Evolutionary conservation across 2,113 vertebrate species (phyloP).

Genomic region (Tachycineta bicolor): DNA sequence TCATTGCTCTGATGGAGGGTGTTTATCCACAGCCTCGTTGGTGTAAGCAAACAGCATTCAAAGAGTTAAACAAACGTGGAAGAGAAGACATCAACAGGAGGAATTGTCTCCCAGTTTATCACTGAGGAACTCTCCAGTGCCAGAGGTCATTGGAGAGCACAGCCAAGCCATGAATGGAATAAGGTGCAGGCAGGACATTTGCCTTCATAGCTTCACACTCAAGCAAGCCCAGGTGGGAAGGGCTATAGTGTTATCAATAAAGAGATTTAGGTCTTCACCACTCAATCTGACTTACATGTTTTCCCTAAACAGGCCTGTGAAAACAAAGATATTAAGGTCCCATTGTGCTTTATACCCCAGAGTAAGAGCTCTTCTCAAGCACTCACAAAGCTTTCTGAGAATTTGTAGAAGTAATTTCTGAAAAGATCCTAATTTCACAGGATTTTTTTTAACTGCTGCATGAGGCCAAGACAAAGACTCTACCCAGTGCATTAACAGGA

Average conservation of each 20-base stretch:
- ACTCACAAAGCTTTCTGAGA: slow-evolving; percentile 41
- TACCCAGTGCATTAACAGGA: background rate
- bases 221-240: background rate
- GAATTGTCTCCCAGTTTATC: slow-evolving; percentile 10
- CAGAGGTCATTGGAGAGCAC: background rate
- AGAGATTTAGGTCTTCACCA: background rate
- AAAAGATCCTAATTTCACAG: slow-evolving; percentile 24
- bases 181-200: background rate
- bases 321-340: slow-evolving; percentile 33
- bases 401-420: slow-evolving; percentile 3
- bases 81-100: slow-evolving; percentile 52
- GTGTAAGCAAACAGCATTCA: background rate
- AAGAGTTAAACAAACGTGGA: background rate
- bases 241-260: background rate
- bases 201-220: slow-evolving; percentile 14
- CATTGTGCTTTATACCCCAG: background rate
- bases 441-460: background rate
- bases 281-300: background rate
- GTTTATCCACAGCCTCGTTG: background rate
- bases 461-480: background rate
- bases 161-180: background rate
- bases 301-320: background rate
- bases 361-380: slow-evolving; percentile 22
- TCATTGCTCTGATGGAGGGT: background rate
- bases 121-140: background rate